Base-by-base conservation (phyloP, 2,113 vertebrate species). In the Pogona vitticeps region DNA sequence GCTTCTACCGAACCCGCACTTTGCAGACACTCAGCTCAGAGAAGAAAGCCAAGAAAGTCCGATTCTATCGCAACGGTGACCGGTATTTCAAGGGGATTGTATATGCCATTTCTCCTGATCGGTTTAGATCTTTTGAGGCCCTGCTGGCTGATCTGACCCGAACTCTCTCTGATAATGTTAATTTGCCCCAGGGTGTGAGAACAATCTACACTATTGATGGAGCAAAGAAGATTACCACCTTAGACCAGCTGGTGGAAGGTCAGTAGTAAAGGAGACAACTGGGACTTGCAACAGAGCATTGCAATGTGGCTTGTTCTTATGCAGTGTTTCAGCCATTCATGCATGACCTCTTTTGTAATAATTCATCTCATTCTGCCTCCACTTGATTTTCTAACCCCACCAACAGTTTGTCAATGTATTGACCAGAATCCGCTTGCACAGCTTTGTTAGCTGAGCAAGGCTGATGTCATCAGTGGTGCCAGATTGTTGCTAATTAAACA, bases 41-140 rank as follows among this genome's bases (percentile, higher is more conserved):
- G 95, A 99, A 99, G 92, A 99, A 99, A 92, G 99, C 99, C 92
- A 99, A 98, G 97, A 99, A 99, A 92, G 98, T 99, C 20, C 98
- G 98, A 18, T 99, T 99, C 96, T 99, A 99, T 93, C 98, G 99
- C 58, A 99, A 99, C 0, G 99, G 99, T 91, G 99, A 99, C 94
- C 98, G 98, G 13, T 99, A 99, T 94, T 99, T 99, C 95, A 99
- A 98, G 94, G 99, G 99, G 84, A 98, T 99, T 93, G 98, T 99
- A 56, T 99, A 99, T 40, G 98, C 99, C 92, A 98, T 99, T 92
- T 99, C 98, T 87, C 97, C 97, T 59, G 98, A 99, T 90, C 96
- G 98, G 0, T 99, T 99, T 92, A 92, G 99, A 70, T 99, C 98
- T 59, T 96, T 99, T 14, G 99, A 99, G 72, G 98, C 98, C 56